Evolutionary conservation across 92 coral and sea anemone genomes (phyloP).

Genomic region (Muricea muricata): DNA sequence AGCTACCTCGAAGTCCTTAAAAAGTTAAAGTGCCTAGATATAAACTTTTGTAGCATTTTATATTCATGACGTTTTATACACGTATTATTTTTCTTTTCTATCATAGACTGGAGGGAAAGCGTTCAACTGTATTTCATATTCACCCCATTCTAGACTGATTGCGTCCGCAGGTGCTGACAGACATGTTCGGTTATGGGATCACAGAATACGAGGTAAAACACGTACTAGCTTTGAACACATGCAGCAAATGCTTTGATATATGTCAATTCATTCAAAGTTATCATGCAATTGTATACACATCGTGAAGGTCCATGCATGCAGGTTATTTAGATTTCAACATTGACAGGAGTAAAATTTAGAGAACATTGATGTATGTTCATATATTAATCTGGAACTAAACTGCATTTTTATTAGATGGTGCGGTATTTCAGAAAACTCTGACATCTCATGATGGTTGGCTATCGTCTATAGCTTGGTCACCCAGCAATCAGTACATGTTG

Average conservation of each 20-base stretch:
- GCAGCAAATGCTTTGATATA: no score
- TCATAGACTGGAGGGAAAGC: slow-evolving; percentile 94
- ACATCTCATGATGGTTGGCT: slow-evolving; percentile 98
- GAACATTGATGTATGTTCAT: no score
- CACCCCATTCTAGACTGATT: slow-evolving; percentile 73
- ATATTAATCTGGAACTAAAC: no score
- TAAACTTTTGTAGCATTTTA: no score
- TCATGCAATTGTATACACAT: no score
- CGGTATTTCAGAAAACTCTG: slow-evolving; percentile 80
- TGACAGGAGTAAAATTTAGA: no score
- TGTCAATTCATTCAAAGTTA: no score
- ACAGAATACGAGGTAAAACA: slow-evolving; percentile 77
- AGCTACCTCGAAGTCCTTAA: no score
- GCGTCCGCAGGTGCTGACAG: slow-evolving; percentile 94
- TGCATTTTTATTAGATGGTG: slow-evolving; percentile 68
- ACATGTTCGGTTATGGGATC: slow-evolving; percentile 96
- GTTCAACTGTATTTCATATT: slow-evolving; percentile 87
- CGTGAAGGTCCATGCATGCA: no score
- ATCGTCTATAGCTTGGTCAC: slow-evolving; percentile 96
- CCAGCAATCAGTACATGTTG: slow-evolving; percentile 79
- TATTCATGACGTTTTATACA: neutral
- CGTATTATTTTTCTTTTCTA: slow-evolving; percentile 9
- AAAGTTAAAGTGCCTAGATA: no score
- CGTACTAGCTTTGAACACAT: no score
- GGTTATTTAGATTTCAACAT: no score